Percentiles rank a stretch among this genome's conserved stretches.
These are phyloP conservation scores for Diloba caeruleocephala DNA, from an alignment of 2,888 invertebrate genomes.

Conservation along the genomic window DNA sequence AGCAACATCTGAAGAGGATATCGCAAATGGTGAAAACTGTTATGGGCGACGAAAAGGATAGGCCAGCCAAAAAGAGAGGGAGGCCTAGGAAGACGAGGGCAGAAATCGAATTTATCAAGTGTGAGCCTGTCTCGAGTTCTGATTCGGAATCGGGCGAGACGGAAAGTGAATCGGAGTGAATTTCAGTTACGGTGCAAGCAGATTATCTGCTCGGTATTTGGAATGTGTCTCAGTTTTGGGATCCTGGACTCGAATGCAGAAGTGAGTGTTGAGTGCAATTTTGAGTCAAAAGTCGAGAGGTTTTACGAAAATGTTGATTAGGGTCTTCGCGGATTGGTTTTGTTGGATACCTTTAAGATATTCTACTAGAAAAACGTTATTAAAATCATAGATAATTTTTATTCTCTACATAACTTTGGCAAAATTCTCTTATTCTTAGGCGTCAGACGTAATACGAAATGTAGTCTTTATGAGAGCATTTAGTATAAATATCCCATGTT, in stretches of 20 bases:
- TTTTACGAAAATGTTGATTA: not conserved
- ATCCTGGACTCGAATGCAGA: constrained; percentile 8
- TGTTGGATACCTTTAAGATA: constrained; percentile 26
- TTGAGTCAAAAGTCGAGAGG: not conserved
- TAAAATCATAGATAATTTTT: no score
- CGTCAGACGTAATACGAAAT: no score
- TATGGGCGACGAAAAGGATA: constrained; percentile 71
- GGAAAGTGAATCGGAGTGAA: constrained; percentile 55
- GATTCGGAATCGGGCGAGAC: constrained; percentile 70
- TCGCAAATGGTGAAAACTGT: constrained; percentile 84
- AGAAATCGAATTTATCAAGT: constrained; percentile 84
- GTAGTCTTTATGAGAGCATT: no score
- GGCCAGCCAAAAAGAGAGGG: constrained; percentile 59
- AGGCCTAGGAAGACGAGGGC: constrained; percentile 65
- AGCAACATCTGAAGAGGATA: constrained; percentile 81
- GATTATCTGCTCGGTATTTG: not conserved
- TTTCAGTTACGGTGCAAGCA: not conserved
- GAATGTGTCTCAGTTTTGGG: constrained; percentile 2
- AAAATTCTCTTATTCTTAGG: no score
- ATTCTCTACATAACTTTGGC: no score
- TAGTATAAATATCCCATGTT: no score
- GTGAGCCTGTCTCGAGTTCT: constrained; percentile 79
- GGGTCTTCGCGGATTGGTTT: not conserved
- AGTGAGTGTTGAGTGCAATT: constrained; percentile 4
- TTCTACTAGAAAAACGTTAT: no score